Evolutionary conservation across 1,140 invertebrate species (phyloP), one percentile per base, ranked within the genome.

Genomic region (Temnothorax curvispinosus): DNA sequence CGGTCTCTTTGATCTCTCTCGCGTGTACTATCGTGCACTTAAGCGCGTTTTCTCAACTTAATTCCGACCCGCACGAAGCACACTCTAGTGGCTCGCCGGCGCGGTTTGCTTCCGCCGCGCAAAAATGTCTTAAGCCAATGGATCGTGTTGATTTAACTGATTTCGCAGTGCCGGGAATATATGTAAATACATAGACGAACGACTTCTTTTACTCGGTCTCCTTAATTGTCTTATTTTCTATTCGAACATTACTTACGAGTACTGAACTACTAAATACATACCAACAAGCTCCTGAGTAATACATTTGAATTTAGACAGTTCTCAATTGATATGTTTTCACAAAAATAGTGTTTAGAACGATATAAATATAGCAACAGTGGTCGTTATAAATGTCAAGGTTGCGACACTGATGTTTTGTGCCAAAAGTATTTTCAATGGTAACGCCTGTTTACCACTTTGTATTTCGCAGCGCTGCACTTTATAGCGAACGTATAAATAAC

Each of bases 1-100:
- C 92, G 91, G 92, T 75, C 67, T 72, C 92, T 94, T 94, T 94
- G 93, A 94, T 94, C 93, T 91, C 85, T 69, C 85, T 75, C 80
- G 69, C 82, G 80, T 91, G 87, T 93, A 27, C 92, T 91, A 91
- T 89, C 87, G 81, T 77, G 85, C 90, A 93, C 91, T 92, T 93
- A 93, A 84, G 64, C 86, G 87, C 88, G 84, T 89, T 89, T 90
- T 87, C 87, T 87, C 88, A 88, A 93, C 87, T 93, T 91, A 90
- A 93, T 91, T 93, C 89, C 88, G 76, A 84, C 77, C 76, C 67
- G 72, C 69, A 47, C 32, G 74, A 71, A 75, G 74, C 67, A 27
- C 58, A 72, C 38, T 52, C 54, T 67, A 81, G 47, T 56, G 32
- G 13, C 50, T 64, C 32, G 71, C 21, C 41, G 54, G 50, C 27